Percentiles rank a stretch among this genome's conserved stretches.
These are phyloP conservation scores for Butorides virescens DNA, from an alignment of 2,113 vertebrate species.

Conservation along the genomic window DNA sequence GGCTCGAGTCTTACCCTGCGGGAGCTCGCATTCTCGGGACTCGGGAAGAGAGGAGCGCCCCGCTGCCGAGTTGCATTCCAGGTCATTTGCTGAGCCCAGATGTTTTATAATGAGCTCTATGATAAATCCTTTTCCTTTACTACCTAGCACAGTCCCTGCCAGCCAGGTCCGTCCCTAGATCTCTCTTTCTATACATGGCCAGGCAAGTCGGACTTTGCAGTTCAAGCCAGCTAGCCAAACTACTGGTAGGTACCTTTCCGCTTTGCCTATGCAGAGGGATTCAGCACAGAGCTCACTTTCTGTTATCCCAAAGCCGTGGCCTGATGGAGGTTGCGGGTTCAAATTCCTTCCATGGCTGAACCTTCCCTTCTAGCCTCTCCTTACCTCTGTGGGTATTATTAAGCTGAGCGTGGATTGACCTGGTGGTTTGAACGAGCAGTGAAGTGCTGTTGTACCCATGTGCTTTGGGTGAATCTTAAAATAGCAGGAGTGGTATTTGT, in stretches of 20 bases:
- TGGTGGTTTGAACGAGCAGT: not conserved
- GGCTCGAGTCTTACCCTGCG: conserved; percentile 60
- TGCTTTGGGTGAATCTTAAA: not conserved
- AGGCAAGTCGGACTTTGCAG: not conserved
- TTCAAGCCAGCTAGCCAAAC: not conserved
- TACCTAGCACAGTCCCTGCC: conserved; percentile 17
- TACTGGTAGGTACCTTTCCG: not conserved
- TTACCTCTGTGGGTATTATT: fast-evolving
- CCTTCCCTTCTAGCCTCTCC: not conserved
- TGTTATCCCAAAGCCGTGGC: not conserved
- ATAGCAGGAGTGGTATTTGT: not conserved
- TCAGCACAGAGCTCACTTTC: not conserved
- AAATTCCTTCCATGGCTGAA: not conserved
- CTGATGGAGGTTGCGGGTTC: not conserved
- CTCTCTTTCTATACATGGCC: not conserved
- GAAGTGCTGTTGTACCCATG: not conserved
- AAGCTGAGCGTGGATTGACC: not conserved
- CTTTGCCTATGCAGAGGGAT: not conserved
- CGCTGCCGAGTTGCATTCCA: conserved; percentile 69
- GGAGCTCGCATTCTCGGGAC: conserved; percentile 61
- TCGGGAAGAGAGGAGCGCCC: conserved; percentile 57
- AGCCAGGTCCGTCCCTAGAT: not conserved
- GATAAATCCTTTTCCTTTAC: conserved; percentile 37
- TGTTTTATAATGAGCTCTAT: conserved; percentile 67
- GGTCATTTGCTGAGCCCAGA: conserved; percentile 71